Conservation (phyloP, 1,140 invertebrate genomes). For the Cotesia typhae region DNA sequence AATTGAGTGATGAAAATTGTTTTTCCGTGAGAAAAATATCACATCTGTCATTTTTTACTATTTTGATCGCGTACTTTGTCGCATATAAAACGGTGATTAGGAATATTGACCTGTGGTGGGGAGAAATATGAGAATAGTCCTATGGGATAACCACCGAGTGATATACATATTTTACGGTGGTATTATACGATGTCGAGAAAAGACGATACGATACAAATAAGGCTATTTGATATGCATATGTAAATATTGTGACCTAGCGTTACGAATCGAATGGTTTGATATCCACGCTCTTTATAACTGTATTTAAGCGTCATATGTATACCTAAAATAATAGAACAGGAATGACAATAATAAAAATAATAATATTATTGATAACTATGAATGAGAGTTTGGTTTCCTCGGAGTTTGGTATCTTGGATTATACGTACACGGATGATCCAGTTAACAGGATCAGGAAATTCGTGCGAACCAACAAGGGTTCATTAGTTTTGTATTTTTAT, state of each 20-base stretch:
- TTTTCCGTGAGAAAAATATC: conserved; percentile 43
- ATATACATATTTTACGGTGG: conserved; percentile 36
- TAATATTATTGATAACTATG: not conserved
- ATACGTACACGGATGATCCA: conserved; percentile 47
- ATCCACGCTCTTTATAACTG: not conserved
- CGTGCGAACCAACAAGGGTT: conserved; percentile 49
- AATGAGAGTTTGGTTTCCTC: not conserved
- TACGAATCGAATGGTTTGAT: conserved; percentile 48
- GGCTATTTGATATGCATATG: conserved; percentile 56
- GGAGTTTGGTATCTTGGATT: conserved; percentile 21
- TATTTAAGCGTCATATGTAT: not conserved
- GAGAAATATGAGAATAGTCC: conserved; percentile 55
- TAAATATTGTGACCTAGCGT: conserved; percentile 58
- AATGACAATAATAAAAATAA: conserved; percentile 1
- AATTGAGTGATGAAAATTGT: too few relatives aligned
- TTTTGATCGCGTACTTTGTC: conserved; percentile 58
- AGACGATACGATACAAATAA: conserved; percentile 53
- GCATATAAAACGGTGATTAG: conserved; percentile 60
- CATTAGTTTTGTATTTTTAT: conserved; percentile 47
- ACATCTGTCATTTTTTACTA: conserved; percentile 62
- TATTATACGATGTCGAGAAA: conserved; percentile 36
- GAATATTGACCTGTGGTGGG: conserved; percentile 47
- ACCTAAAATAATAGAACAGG: not conserved
- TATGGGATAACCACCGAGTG: conserved; percentile 51
- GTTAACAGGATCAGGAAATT: conserved; percentile 55